phyloP scores from a whole-genome alignment of 2,888 invertebrate species.

The Ryuthela nishihirai region DNA sequence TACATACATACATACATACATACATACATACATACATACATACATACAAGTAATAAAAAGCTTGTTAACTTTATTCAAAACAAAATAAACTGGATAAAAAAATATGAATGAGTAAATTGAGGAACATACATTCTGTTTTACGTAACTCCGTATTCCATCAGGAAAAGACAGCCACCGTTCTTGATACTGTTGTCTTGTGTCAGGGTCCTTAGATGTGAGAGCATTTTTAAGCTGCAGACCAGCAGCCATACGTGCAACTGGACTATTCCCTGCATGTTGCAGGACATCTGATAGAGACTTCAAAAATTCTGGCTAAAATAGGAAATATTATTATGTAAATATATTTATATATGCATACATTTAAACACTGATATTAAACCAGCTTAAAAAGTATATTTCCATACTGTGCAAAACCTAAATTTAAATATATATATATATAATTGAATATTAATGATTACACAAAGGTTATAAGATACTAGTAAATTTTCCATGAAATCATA shows the following conservation, averaged over 20 bases:
- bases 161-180: constrained; percentile 90
- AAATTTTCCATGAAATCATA: too few relatives aligned
- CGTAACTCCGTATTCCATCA: constrained; percentile 76
- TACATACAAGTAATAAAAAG: too few relatives aligned
- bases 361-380: background rate
- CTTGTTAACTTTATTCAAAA: too few relatives aligned
- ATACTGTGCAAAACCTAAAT: background rate
- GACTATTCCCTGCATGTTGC: constrained; percentile 80
- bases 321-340: background rate
- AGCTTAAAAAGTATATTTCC: too few relatives aligned
- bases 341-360: background rate
- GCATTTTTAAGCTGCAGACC: constrained; percentile 98
- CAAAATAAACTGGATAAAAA: too few relatives aligned
- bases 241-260: constrained; percentile 95
- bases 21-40: too few relatives aligned
- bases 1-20: too few relatives aligned
- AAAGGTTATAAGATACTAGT: background rate
- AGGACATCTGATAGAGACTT: constrained; percentile 90
- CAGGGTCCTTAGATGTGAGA: constrained; percentile 88
- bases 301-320: constrained; percentile 73
- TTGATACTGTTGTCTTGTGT: constrained; percentile 75
- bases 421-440: constrained; percentile 10
- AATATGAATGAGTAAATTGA: too few relatives aligned
- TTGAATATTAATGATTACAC: background rate
- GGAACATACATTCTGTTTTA: constrained; percentile 86